Evolutionary conservation across 2,888 invertebrate species (phyloP), one percentile per base, ranked within the genome.

Genomic region (Melikaiella ostensackeni): DNA sequence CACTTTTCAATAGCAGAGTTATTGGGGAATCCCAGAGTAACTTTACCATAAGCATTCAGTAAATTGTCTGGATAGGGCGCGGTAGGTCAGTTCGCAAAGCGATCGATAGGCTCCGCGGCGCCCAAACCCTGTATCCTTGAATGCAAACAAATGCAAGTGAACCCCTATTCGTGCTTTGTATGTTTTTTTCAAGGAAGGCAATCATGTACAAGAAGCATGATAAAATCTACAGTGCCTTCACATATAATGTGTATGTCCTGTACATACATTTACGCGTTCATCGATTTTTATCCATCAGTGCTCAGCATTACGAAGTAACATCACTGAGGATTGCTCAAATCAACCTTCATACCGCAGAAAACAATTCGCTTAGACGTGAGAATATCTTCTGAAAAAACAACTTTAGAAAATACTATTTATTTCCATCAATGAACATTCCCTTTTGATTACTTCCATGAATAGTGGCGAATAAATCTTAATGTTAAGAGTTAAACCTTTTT

Each of bases 61-160:
- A 46, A 42, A 66, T 46, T 46, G 19, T 66, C 42, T 64, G 64
- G n/a, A 66, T 66, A 66, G 66, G 66, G 66, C 66, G 66, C 46
- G 66, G 66, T 66, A 66, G 66, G 66, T 66, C 66, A 66, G 66
- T 66, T 66, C 46, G 24, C 7, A 30, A 46, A 46, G 27, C 64
- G 42, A 66, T 66, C 66, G 66, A 66, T 66, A 66, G 46, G 46
- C 27, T 66, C 21, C 38, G 46, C 42, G 66, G 46, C 66, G 66
- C 66, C 66, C 66, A 66, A 66, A 30, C 46, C 46, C 33, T 46
- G 66, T 27, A 66, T 66, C 66, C 46, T 66, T 66, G 66, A 66
- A 46, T 66, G 42, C 42, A 66, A 46, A n/a, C 46, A 46, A 66
- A 46, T 66, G 42, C 42, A 66, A 46, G 27, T 27, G 46, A 66